A percentile compares a stretch with the other conserved stretches of the same genome.
phyloP scores from a whole-genome alignment of 2,888 invertebrate genomes.

The Artemia sinica region DNA sequence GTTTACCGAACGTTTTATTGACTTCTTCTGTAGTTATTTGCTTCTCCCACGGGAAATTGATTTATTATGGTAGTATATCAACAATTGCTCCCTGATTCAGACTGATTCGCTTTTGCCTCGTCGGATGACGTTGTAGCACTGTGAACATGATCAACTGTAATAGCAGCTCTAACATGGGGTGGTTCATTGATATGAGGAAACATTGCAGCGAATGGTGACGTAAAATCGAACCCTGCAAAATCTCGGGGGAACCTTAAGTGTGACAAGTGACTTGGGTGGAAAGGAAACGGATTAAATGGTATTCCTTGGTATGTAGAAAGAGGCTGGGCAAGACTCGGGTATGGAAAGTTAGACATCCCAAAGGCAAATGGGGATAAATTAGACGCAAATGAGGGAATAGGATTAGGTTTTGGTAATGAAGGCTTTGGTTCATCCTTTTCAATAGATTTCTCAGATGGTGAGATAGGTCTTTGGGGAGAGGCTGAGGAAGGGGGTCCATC shows the following conservation, averaged over 20 bases:
- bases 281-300: constrained; percentile 4
- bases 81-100: too few relatives aligned
- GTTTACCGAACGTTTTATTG: too few relatives aligned
- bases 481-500: constrained; percentile 19
- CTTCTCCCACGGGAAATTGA: too few relatives aligned
- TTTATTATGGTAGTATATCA: too few relatives aligned
- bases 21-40: too few relatives aligned
- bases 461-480: constrained; percentile 4
- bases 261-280: constrained; percentile 11
- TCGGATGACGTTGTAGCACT: too few relatives aligned
- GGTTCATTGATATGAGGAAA: neutral
- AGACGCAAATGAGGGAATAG: neutral
- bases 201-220: constrained; percentile 6
- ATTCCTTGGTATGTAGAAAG: constrained; percentile 1
- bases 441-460: constrained; percentile 12
- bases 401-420: neutral
- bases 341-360: constrained; percentile 5
- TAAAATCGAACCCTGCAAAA: neutral
- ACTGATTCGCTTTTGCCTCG: too few relatives aligned
- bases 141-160: too few relatives aligned
- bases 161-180: too few relatives aligned
- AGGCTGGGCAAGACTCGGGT: neutral
- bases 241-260: constrained; percentile 13
- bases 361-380: constrained; percentile 3
- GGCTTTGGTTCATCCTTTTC: neutral